Base-by-base conservation (phyloP, 2,113 vertebrate genomes). In the Ascaphus truei region DNA sequence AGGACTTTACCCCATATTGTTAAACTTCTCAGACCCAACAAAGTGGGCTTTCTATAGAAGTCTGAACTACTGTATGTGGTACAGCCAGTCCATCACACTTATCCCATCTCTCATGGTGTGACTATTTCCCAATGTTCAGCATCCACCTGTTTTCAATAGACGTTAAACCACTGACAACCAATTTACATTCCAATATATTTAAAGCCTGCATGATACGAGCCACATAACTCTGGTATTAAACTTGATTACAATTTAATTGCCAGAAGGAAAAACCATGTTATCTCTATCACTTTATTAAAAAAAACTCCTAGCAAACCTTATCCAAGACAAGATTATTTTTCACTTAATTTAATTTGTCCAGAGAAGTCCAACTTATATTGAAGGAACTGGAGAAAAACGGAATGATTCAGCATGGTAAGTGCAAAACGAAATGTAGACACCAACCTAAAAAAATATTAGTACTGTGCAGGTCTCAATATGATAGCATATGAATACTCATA, bases 61-160 rank as follows among this genome's bases (percentile, higher is more conserved):
- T n/a, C n/a, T n/a, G n/a, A n/a, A n/a, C n/a, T n/a, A n/a, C n/a
- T n/a, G n/a, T n/a, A n/a, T n/a, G n/a, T n/a, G n/a, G n/a, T n/a
- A n/a, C n/a, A n/a, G n/a, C n/a, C n/a, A n/a, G n/a, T n/a, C n/a
- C n/a, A n/a, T n/a, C n/a, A n/a, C n/a, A n/a, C 11, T 26, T 39
- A 23, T 48, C 29, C 22, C 41, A n/a, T n/a, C n/a, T 18, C 56
- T 45, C 16, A 30, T 15, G 36, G 4, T 25, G 20, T 3, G 52
- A 68, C 71, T 76, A 74, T 73, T 83, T 77, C 30, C 2, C 43
- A 81, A 34, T 26, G 43, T 31, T 36, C 29, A 26, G 13, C 15
- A 48, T 37, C 60, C 66, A 68, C 67, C 67, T 71, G 67, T 71
- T 71, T 71, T 47, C 57, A 71, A 71, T 71, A 71, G 57, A 60